Evolutionary conservation across 2,888 invertebrate species (phyloP).

Genomic region (Hemithea aestivaria): DNA sequence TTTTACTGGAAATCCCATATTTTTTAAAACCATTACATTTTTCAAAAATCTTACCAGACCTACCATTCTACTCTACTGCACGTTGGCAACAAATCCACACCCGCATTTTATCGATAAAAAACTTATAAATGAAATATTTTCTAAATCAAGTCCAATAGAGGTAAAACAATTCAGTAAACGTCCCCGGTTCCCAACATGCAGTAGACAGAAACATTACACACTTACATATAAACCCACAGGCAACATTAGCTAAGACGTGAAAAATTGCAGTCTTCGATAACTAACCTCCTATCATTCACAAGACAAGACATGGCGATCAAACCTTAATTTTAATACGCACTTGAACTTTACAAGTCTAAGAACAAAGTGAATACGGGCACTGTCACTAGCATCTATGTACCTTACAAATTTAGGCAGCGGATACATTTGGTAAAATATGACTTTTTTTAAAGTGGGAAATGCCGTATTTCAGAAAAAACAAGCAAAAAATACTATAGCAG

Average conservation of each 20-base stretch:
- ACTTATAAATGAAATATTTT: conserved; percentile 6
- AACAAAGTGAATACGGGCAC: too few relatives aligned
- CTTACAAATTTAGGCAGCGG: too few relatives aligned
- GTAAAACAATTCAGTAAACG: conserved; percentile 27
- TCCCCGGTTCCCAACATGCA: conserved; percentile 39
- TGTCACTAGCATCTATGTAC: too few relatives aligned
- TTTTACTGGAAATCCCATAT: too few relatives aligned
- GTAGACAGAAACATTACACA: conserved; percentile 30
- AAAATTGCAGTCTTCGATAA: conserved; percentile 75
- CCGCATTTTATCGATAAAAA: too few relatives aligned
- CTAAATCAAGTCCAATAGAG: conserved; percentile 2
- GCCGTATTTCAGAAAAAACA: too few relatives aligned
- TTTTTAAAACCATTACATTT: too few relatives aligned
- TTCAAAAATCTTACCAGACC: too few relatives aligned
- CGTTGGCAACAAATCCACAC: conserved; percentile 5
- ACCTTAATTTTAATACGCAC: conserved; percentile 21
- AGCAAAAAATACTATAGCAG: too few relatives aligned
- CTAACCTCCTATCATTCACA: conserved; percentile 52
- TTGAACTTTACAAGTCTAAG: too few relatives aligned
- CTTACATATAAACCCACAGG: conserved; percentile 52
- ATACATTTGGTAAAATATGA: too few relatives aligned
- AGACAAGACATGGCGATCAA: conserved; percentile 66
- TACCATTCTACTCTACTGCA: conserved; percentile 12
- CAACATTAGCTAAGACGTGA: conserved; percentile 65
- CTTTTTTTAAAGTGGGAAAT: too few relatives aligned